phyloP scores from a whole-genome alignment of 1,140 invertebrate genomes.

The Trachymyrmex septentrionalis region DNA sequence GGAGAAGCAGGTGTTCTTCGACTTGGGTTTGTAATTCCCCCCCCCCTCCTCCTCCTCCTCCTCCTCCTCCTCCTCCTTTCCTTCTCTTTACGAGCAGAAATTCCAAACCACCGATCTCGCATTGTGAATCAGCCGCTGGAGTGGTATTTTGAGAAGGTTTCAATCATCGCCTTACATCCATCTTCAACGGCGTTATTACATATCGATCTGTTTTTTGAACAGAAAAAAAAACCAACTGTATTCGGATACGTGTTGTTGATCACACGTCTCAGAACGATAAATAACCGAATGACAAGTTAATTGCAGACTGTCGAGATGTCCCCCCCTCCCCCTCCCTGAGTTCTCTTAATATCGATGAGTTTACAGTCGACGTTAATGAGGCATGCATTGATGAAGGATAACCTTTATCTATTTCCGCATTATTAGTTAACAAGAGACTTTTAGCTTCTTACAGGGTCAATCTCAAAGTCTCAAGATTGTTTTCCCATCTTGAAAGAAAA shows the following conservation, averaged over 20 bases:
- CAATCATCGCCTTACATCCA: constrained; percentile 46
- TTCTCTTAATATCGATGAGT: constrained; percentile 39
- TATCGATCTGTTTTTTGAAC: background rate
- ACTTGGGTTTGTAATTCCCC: constrained; percentile 35
- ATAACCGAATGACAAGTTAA: constrained; percentile 42
- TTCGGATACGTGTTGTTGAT: background rate
- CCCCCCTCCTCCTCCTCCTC: background rate
- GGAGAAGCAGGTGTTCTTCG: constrained; percentile 55
- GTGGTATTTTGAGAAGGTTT: background rate
- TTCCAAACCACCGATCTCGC: constrained; percentile 37
- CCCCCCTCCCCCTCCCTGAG: no score
- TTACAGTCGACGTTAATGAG: constrained; percentile 49
- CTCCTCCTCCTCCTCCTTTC: background rate
- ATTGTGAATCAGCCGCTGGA: constrained; percentile 37
- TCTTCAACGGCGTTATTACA: constrained; percentile 25
- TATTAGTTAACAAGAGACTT: constrained; percentile 35
- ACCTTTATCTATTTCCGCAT: constrained; percentile 30
- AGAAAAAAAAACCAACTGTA: background rate
- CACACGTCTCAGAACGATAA: constrained; percentile 10
- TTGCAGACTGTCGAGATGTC: constrained; percentile 24
- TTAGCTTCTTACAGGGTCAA: constrained; percentile 26
- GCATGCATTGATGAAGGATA: constrained; percentile 10
- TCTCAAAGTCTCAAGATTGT: constrained; percentile 21
- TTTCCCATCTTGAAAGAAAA: constrained; percentile 1
- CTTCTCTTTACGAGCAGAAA: constrained; percentile 5